These are phyloP conservation scores for Peromyscus nudipes DNA, from an alignment of 2,797 vertebrate species.

Conservation along the genomic window DNA sequence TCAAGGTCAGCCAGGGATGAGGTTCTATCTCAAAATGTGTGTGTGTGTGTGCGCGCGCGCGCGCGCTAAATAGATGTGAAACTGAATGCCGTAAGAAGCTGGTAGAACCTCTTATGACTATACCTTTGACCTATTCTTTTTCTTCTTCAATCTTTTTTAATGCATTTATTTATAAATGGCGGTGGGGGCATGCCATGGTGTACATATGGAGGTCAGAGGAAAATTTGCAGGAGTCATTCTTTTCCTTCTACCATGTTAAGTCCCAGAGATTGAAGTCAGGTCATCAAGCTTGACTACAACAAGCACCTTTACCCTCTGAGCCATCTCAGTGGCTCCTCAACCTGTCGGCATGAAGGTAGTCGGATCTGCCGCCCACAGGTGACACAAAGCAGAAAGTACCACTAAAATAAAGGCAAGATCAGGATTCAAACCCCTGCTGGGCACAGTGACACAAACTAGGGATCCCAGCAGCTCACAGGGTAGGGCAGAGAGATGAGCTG, in stretches of 20 bases:
- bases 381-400: conserved; percentile 22
- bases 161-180: not conserved
- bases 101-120: not conserved
- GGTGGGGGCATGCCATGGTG: not conserved
- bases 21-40: not conserved
- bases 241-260: not conserved
- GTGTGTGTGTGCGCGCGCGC: too few species aligned
- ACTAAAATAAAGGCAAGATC: conserved; percentile 48
- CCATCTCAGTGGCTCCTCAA: not conserved
- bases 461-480: not conserved
- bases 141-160: not conserved
- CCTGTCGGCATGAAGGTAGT: conserved; percentile 1
- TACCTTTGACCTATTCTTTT: conserved; percentile 20
- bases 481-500: not conserved
- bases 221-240: not conserved
- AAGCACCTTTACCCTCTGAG: not conserved
- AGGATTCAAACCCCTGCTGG: conserved; percentile 37
- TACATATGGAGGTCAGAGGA: not conserved
- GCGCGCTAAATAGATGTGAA: conserved; percentile 16
- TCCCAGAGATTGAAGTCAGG: not conserved
- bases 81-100: conserved; percentile 30
- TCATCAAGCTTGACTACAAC: not conserved
- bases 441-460: not conserved
- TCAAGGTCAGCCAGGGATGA: not conserved
- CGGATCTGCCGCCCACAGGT: conserved; percentile 4